Conservation (phyloP, 2,797 vertebrate genomes). For the Heteromormyrus szaboi region DNA sequence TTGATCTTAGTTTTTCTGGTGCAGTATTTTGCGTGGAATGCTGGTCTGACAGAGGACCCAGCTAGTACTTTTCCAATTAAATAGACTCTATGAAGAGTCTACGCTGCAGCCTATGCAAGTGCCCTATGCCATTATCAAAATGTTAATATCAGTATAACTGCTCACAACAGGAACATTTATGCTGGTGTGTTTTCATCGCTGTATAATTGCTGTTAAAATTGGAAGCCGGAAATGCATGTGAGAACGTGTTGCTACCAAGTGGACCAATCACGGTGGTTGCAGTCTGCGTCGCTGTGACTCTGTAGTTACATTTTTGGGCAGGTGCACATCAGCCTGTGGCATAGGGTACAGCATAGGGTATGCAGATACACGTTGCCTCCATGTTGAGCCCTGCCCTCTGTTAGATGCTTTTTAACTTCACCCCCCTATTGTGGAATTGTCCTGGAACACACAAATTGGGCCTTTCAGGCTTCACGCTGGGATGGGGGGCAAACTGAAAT, state of each 20-base stretch:
- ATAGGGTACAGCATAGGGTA: constrained; percentile 45
- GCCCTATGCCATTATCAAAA: not conserved
- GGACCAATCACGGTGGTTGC: not conserved
- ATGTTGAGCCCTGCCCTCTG: constrained; percentile 34
- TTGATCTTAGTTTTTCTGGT: not conserved
- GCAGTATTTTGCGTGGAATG: not conserved
- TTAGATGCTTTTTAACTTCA: constrained; percentile 58
- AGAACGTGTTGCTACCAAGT: not conserved
- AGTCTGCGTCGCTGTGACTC: not conserved
- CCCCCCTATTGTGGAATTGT: constrained; percentile 49
- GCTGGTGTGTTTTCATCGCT: not conserved
- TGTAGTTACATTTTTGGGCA: constrained; percentile 20
- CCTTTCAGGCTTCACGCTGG: constrained; percentile 57
- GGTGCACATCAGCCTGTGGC: constrained; percentile 49
- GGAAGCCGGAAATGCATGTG: not conserved
- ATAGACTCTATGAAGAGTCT: not conserved
- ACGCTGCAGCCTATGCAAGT: not conserved
- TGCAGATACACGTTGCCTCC: constrained; percentile 35
- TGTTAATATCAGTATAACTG: not conserved
- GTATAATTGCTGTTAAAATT: not conserved
- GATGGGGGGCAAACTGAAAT: constrained; percentile 50
- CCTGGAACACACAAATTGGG: constrained; percentile 67
- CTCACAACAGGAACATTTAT: not conserved
- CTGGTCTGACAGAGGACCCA: not conserved
- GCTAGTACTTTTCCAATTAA: not conserved